Base-by-base conservation (phyloP, 2,113 vertebrate species). In the Colossoma macropomum region DNA sequence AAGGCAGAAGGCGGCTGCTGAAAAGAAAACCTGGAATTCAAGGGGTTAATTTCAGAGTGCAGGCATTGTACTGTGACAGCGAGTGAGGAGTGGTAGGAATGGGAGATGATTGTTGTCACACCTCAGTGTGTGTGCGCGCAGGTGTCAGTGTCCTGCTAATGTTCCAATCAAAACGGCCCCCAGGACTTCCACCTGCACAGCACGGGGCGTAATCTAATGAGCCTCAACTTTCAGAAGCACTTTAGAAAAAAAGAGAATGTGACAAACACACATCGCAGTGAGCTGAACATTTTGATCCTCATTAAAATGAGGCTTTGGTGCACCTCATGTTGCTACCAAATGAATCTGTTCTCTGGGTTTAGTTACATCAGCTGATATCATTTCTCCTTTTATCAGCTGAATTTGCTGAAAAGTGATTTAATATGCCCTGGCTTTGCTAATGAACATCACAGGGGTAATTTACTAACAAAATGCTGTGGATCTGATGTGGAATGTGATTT, bases 61-160 rank as follows among this genome's bases (percentile, higher is more conserved):
- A 10, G 72, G 28, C 30, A 27, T 38, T 45, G 62, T 3, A 0
- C 48, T 15, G 48, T 45, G 73, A 28, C 19, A 28, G 52, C 60
- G 41, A 63, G 19, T 23, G 32, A 48, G 19, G 30, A 76, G n/a
- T 4, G 65, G 28, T 60, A 4, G 52, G 8, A 56, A 50, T 15
- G 38, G 65, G 32, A 70, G 41, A 76, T 50, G 34, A 62, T 59
- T 25, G 45, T 16, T n/a, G 68, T 78, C 75, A 30, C 45, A 62
- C 30, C 71, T 75, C n/a, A 3, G 77, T 54, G 68, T 75, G 81
- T 65, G 70, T 56, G 81, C 21, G 34, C n/a, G 54, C 78, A 85
- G 87, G 88, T 90, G 87, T 90, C 80, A 84, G 86, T 63, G 69
- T 88, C 84, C 83, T 87, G 92, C 80, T 91, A 93, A 93, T 87